Base-by-base conservation (phyloP, 2,888 invertebrate species). In the Mythimna ferrago region DNA sequence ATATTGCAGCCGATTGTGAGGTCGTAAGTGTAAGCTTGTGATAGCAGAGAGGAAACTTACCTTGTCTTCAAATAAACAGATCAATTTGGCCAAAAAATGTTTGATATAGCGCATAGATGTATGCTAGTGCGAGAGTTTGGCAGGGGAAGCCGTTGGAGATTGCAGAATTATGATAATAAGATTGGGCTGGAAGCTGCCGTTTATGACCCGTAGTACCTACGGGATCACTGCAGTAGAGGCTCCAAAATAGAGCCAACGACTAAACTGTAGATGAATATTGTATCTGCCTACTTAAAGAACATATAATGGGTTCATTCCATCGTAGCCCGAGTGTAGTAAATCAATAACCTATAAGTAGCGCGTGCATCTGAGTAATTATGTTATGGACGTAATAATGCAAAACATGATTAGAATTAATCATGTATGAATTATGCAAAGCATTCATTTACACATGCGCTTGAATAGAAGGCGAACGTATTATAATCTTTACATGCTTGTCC, bases 371-470 rank as follows among this genome's bases (percentile, higher is more conserved):
- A 84, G 81, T 85, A 88, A 89, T 89, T 89, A 89, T 85, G 81
- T 84, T 80, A 74, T 86, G 83, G 80, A 84, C 83, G 85, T 87
- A 88, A 84, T 85, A 87, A 89, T 87, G 86, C 76, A 82, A 84
- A 84, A 80, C 83, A 82, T 80, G 73, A 64, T 87, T 87, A 83
- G 88, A 88, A 88, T 90, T 86, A 84, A 87, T 88, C 88, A 88
- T 85, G 88, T 88, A 89, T 86, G 84, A 83, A 88, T 89, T 88
- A 90, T 89, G 87, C 87, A 89, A 88, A 72, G 71, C 76, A 81
- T 75, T 87, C 76, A 83, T 83, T 87, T 80, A 83, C 80, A 78
- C 78, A 82, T 78, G 83, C 74, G 79, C 76, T 84, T 72, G 54
- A 64, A 58, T 77, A 72, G 68, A 57, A 68, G 70, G 44, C 58